Percentiles rank a stretch among this genome's conserved stretches.
These are phyloP conservation scores for Chalcis sispes DNA, from an alignment of 2,888 invertebrate species.

Conservation along the genomic window DNA sequence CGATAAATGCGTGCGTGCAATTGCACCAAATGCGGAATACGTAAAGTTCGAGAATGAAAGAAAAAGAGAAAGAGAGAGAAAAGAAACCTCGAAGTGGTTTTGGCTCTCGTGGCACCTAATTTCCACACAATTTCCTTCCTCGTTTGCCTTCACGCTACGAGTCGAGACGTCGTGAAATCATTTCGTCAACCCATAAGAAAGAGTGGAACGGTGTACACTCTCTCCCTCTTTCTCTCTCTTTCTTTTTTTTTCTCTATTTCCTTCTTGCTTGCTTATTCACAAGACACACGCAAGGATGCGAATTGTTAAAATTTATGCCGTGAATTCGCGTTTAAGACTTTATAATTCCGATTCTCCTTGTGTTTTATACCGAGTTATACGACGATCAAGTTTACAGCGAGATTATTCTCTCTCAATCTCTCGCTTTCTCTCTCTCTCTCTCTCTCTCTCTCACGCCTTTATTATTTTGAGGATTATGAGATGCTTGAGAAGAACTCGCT, in stretches of 20 bases:
- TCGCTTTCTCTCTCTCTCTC: not conserved
- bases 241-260: not conserved
- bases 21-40: not conserved
- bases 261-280: too few species aligned
- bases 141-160: not conserved
- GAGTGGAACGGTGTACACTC: not conserved
- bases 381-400: not conserved
- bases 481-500: too few species aligned
- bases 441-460: not conserved
- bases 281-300: not conserved
- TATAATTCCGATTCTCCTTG: not conserved
- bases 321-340: not conserved
- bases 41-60: not conserved
- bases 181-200: not conserved
- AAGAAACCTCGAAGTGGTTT: not conserved
- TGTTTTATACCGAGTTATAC: not conserved
- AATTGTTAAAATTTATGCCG: not conserved
- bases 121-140: not conserved
- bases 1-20: not conserved
- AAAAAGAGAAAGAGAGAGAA: too few species aligned
- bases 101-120: not conserved
- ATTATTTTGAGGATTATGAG: too few species aligned
- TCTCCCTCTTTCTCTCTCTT: not conserved
- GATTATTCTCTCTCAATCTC: not conserved
- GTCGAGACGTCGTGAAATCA: not conserved